These are phyloP conservation scores for Uria aalge DNA, from an alignment of 2,113 vertebrate genomes.

Conservation along the genomic window DNA sequence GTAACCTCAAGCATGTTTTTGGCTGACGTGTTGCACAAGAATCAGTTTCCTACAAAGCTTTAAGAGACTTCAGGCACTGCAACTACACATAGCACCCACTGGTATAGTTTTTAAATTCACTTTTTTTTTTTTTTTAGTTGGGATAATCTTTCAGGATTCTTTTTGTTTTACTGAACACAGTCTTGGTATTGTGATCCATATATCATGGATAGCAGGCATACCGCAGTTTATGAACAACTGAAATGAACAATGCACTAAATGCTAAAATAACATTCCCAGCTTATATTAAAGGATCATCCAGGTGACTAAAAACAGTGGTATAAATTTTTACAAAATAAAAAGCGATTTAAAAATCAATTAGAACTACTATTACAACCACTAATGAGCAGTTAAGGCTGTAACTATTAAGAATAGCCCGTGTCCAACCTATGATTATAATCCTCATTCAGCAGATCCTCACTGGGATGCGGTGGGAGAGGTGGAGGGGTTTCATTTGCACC, in stretches of 20 bases:
- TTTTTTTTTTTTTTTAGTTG: not conserved
- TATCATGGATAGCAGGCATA: not conserved
- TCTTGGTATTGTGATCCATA: not conserved
- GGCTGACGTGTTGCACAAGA: not conserved
- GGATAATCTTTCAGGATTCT: not conserved
- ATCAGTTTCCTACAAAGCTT: not conserved
- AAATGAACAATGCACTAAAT: not conserved
- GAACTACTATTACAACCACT: not conserved
- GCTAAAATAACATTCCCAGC: not conserved
- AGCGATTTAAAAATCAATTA: not conserved
- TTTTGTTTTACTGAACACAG: not conserved
- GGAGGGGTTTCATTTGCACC: slow-evolving; percentile 65
- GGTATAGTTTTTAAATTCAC: not conserved
- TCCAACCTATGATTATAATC: slow-evolving; percentile 75
- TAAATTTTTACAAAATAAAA: not conserved
- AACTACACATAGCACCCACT: not conserved
- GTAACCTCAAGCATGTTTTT: not conserved
- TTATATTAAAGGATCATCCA: not conserved
- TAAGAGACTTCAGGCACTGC: not conserved
- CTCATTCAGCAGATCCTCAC: slow-evolving; percentile 68
- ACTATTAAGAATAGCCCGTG: not conserved
- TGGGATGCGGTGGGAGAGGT: slow-evolving; percentile 68
- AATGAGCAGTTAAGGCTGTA: not conserved
- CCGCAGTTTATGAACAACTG: not conserved
- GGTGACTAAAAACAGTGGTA: not conserved